Conservation (phyloP, 2,113 vertebrate species). For the Hippocampus zosterae region DNA sequence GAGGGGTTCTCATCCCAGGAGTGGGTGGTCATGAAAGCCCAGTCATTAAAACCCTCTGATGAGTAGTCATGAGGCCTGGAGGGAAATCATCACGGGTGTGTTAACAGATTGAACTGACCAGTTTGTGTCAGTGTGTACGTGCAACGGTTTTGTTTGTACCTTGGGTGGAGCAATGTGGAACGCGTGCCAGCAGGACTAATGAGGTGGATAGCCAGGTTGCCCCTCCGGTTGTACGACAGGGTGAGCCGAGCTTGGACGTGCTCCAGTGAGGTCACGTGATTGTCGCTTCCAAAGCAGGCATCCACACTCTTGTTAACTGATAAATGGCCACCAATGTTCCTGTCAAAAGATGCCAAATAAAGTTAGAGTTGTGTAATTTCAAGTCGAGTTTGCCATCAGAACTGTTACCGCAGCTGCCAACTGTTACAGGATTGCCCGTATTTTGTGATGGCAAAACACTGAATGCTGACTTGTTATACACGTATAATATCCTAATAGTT, state of each 20-base stretch:
- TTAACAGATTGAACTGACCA: slow-evolving; percentile 7
- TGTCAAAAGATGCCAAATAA: slow-evolving; percentile 42
- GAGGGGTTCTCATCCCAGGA: slow-evolving; percentile 92
- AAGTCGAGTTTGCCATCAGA: background rate
- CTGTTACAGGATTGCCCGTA: background rate
- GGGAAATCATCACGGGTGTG: slow-evolving; percentile 3
- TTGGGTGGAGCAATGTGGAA: slow-evolving; percentile 88
- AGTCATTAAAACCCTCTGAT: slow-evolving; percentile 92
- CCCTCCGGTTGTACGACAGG: slow-evolving; percentile 91
- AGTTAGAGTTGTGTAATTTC: background rate
- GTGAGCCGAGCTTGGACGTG: slow-evolving; percentile 89
- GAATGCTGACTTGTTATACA: too few relatives aligned
- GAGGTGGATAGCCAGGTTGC: slow-evolving; percentile 90
- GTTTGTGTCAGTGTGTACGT: background rate
- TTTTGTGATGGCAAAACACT: too few relatives aligned
- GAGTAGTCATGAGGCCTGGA: slow-evolving; percentile 91
- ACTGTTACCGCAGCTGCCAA: background rate
- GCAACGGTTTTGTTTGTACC: slow-evolving; percentile 62
- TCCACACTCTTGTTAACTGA: slow-evolving; percentile 81
- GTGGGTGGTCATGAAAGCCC: slow-evolving; percentile 98
- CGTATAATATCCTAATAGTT: too few relatives aligned
- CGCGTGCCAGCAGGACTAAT: slow-evolving; percentile 91
- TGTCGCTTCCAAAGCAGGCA: slow-evolving; percentile 78
- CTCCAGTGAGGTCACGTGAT: slow-evolving; percentile 82
- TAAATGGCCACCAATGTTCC: slow-evolving; percentile 87